Base-by-base conservation (phyloP, 37 sponge, comb jelly and placozoan genomes). In the Hexactinellida sp. region DNA sequence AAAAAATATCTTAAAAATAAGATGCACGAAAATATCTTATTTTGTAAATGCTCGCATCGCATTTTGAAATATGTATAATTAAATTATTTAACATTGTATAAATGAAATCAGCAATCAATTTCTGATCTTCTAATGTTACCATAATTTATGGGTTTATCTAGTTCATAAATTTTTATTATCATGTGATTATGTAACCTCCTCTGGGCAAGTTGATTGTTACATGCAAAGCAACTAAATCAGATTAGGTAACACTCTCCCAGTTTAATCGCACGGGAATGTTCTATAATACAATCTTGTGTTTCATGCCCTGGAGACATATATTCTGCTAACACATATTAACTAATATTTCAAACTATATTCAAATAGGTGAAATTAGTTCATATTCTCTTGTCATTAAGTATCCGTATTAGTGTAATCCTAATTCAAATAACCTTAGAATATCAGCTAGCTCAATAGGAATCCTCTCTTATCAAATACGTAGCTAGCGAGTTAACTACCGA, bases 221-320 rank as follows among this genome's bases (percentile, higher is more conserved):
- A 63, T 63, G 76, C 76, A n/a, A 10, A 25, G 13, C 76, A 63
- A 63, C 76, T 23, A 63, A 23, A 63, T 63, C 76, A 63, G 76
- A 63, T 63, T 63, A 63, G 76, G 76, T 63, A 7, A 63, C 13
- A 63, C 13, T 47, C 3, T 32, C 13, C 76, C 76, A 63, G 76
- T 25, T 25, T 63, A 63, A 63, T 63, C 76, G 34, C 76, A 63
- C 13, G 30, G 13, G 76, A 63, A 25, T 63, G 28, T 63, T 28
- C 25, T 63, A 47, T 47, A 47, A 47, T 16, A 19, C 32, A 5
- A 3, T 63, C 76, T 63, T 63, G 76, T 63, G 76, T 63, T 63
- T 63, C 76, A 63, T 63, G 76, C 76, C 76, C 76, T 63, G 76
- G 76, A 63, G 3, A 63, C 5, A 63, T 63, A 5, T n/a, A 63